A percentile compares a stretch with the other conserved stretches of the same genome.
These are phyloP conservation scores for Hydrotaea diabolus DNA, from an alignment of 2,888 invertebrate genomes.

Conservation along the genomic window DNA sequence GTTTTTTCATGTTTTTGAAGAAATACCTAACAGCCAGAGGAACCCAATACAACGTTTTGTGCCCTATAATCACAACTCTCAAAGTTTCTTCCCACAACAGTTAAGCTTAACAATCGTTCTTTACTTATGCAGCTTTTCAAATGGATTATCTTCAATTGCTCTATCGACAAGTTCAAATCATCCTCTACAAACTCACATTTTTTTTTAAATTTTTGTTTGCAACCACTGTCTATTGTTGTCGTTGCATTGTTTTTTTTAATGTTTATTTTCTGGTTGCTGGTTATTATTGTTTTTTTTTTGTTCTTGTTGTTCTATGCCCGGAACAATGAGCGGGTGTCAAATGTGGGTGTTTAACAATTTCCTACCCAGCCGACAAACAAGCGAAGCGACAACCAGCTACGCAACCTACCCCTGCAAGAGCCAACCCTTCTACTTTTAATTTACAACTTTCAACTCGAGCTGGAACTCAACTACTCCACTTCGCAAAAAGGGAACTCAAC, in stretches of 20 bases:
- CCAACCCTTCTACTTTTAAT: conserved; percentile 8
- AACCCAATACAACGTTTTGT: too few relatives aligned
- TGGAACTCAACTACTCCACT: background rate
- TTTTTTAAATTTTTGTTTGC: too few relatives aligned
- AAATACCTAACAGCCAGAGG: too few relatives aligned
- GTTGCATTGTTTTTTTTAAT: conserved; percentile 1
- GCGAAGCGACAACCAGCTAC: background rate
- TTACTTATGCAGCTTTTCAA: too few relatives aligned
- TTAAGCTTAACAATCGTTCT: too few relatives aligned
- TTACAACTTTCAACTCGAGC: background rate
- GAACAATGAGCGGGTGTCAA: conserved; percentile 60
- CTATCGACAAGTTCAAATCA: too few relatives aligned
- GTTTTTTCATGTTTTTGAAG: too few relatives aligned
- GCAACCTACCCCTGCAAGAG: background rate
- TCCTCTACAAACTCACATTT: too few relatives aligned
- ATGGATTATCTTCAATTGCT: too few relatives aligned
- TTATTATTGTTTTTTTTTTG: conserved; percentile 19
- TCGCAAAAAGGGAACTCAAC: too few relatives aligned
- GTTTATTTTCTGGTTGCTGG: conserved; percentile 9
- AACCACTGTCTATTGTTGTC: background rate
- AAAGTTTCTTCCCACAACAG: too few relatives aligned
- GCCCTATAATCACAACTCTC: too few relatives aligned
- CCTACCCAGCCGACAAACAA: background rate
- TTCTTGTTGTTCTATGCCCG: conserved; percentile 37
- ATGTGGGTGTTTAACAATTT: conserved; percentile 64